Base-by-base conservation (phyloP, 1,140 invertebrate genomes). In the Eumeta japonica region DNA sequence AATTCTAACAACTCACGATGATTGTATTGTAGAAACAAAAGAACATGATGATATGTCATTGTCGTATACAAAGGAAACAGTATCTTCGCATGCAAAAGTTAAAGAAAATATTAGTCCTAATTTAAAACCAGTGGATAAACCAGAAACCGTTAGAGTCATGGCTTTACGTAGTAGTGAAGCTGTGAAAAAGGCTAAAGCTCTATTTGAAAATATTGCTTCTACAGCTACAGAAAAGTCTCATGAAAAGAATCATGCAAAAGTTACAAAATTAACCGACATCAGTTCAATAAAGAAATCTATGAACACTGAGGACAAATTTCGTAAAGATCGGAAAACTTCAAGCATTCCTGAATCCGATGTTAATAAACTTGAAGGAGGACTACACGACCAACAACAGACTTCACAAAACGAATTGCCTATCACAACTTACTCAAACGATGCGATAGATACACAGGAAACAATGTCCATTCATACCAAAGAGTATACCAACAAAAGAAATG, bases 201-300 rank as follows among this genome's bases (percentile, higher is more conserved):
- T 86, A 10, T 86, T 85, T 66, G 84, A 86, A 67, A 81, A 77
- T 28, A 81, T 79, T 48, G 79, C 80, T 30, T 72, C 70, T 10
- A 27, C 33, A 16, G 50, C 46, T 7, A 58, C 61, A 12, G 56
- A 63, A 42, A 66, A 65, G 37, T 45, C 52, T 10, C 58, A 54
- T 37, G 61, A 68, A 16, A 39, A 37, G 2, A 48, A 33, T 32
- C 28, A 50, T 9, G 41, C 42, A 20, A 65, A 63, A 33, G 38
- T 49, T 32, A 56, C 67, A 7, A 75, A 75, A 44, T 46, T 72
- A 12, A 65, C 62, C 3, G 68, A 76, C 41, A 73, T 70, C 19
- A 61, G 58, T 34, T 58, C 64, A 9, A 54, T 49, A 14, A 65
- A 68, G 40, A 74, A 68, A 41, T 48, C 50, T 37, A 42, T 58